Evolutionary conservation across 2,888 invertebrate species (phyloP).

Genomic region (Rotaria sp.): DNA sequence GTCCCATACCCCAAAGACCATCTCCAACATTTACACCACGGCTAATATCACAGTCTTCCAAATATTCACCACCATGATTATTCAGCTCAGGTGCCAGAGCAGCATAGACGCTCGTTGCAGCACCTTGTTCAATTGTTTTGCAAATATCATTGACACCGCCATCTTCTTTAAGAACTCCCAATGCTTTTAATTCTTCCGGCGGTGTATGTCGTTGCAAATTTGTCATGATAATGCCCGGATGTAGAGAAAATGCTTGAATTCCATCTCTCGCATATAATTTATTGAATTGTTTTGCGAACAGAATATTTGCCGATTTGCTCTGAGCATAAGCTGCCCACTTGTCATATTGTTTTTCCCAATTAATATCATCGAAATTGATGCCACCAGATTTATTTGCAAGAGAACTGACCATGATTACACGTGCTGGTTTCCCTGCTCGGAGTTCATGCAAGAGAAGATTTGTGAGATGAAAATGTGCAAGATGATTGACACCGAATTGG

Average conservation of each 20-base stretch:
- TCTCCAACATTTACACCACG: not conserved
- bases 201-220: not conserved
- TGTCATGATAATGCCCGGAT: not conserved
- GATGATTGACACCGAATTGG: constrained; percentile 43
- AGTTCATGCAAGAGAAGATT: not conserved
- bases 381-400: not conserved
- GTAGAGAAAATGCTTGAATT: not conserved
- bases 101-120: constrained; percentile 17
- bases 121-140: constrained; percentile 31
- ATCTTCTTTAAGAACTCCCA: not conserved
- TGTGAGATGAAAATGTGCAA: constrained; percentile 40
- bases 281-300: constrained; percentile 8
- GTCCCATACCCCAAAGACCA: not conserved
- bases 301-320: constrained; percentile 8
- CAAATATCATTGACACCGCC: not conserved
- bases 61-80: not conserved
- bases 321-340: not conserved
- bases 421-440: not conserved
- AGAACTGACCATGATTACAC: not conserved
- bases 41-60: constrained; percentile 6
- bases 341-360: constrained; percentile 16
- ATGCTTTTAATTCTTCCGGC: not conserved
- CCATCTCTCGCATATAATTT: not conserved
- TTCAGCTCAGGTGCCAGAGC: constrained; percentile 14
- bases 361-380: constrained; percentile 8